Conservation (phyloP, 2,888 invertebrate genomes). For the Pyrrhosoma nymphula region DNA sequence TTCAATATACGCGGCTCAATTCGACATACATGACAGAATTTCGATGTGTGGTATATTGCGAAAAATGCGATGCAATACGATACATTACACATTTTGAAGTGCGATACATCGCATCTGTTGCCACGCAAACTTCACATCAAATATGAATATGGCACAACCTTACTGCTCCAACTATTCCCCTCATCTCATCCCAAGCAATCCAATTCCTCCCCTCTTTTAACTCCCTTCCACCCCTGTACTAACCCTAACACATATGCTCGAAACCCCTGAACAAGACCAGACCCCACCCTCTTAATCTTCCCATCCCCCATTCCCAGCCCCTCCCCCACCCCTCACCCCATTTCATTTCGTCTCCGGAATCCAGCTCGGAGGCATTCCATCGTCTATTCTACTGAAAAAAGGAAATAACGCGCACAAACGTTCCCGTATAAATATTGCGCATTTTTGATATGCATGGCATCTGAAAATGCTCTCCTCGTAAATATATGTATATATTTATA, state of each 20-base stretch:
- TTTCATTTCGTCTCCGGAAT: slow-evolving; percentile 57
- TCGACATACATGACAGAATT: too few species aligned
- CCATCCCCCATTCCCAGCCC: neutral
- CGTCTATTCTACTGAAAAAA: neutral
- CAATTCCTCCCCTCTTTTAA: too few species aligned
- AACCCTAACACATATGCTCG: neutral
- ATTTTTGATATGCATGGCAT: slow-evolving; percentile 47
- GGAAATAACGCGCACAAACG: neutral
- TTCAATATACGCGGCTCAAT: too few species aligned
- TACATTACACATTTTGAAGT: too few species aligned
- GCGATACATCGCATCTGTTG: too few species aligned
- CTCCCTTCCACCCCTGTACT: neutral
- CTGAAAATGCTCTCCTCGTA: slow-evolving; percentile 40
- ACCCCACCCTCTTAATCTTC: neutral
- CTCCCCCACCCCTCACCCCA: neutral
- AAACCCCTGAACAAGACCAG: neutral
- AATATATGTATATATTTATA: slow-evolving; percentile 47
- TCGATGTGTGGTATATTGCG: too few species aligned
- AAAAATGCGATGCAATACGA: too few species aligned
- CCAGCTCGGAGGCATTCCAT: slow-evolving; percentile 33
- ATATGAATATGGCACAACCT: too few species aligned
- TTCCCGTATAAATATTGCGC: slow-evolving; percentile 26
- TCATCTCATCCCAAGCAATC: neutral
- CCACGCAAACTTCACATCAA: too few species aligned
- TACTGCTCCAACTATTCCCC: neutral